Evolutionary conservation across 1,140 invertebrate species (phyloP), one percentile per base, ranked within the genome.

Genomic region (Cepaea nemoralis): DNA sequence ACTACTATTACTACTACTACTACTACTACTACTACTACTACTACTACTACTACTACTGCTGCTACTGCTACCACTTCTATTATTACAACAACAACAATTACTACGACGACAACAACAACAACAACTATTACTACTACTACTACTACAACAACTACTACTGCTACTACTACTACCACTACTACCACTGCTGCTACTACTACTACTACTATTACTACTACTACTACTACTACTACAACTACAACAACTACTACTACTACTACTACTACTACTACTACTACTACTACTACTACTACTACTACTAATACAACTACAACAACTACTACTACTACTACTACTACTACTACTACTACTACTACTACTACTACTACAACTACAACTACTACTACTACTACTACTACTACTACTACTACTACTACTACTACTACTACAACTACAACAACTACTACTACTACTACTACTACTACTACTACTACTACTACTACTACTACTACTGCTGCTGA

Each of bases 361-460:
- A 75, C 37, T 75, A 75, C 71, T 75, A 75, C 71, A 39, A 75
- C 71, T 75, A 75, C 71, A 16, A 37, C 71, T 75, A 75, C 71
- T 75, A 75, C 71, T 75, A 75, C 71, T 75, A 75, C 71, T 75
- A 75, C 71, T 75, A 75, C 71, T 75, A 75, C 71, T 75, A 75
- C 71, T 75, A 50, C 74, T 76, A 50, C 74, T 76, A 50, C 74
- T 76, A 55, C 74, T 76, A 76, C 74, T 76, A 76, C 74, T 76
- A 76, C 74, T 76, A 76, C 74, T 76, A 76, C 45, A 48, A 76
- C 74, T 76, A 42, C 71, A 39, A 42, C 71, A 39, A 42, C 24
- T 75, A 75, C 71, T 40, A 75, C 37, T 75, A 75, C 71, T 75
- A 75, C 31, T 75, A 75, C 71, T 75, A 42, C 71, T 75, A 42